Base-by-base conservation (phyloP, 92 coral and sea anemone genomes). In the Heliopora coerulea region DNA sequence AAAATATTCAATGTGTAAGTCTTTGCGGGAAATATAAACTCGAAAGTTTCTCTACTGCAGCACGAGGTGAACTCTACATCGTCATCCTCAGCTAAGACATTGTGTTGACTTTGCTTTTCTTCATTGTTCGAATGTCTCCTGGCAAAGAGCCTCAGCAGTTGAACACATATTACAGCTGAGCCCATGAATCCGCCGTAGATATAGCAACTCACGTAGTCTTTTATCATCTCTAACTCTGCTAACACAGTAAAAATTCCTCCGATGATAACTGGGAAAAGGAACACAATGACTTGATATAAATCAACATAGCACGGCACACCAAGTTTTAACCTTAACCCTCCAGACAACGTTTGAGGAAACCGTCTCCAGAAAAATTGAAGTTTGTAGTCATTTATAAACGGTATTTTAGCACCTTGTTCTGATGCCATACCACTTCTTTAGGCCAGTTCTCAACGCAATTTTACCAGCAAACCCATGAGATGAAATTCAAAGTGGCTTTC, bases 301-400 rank as follows among this genome's bases (percentile, higher is more conserved):
- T 93, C 87, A n/a, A 89, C 91, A 72, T 87, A 93, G 41, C 49
- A 81, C 1, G 97, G 97, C 6, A 89, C 93, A 14, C 85, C 89
- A 25, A 89, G 90, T 26, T 83, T 82, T n/a, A 89, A 85, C 81
- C 91, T 86, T 28, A 86, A 52, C 20, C 97, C 97, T 19, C 97
- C 97, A 3, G 91, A 64, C 18, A 93, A 67, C 12, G 97, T 89
- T 42, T 90, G 97, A 1, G 91, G 93, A 56, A 89, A 93, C 23
- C 97, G 82, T 62, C 90, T 90, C 73, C 79, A 66, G 84, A 93
- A 90, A 87, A 93, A 93, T 49, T 91, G 91, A 18, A 89, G 96
- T 85, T 93, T 93, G 77, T 93, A 93, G 62, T 93, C 97, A 86
- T 93, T 93, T 54, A 93, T 73, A 42, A 93, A 83, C 77, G 97